Conservation (phyloP, 1,140 invertebrate genomes). For the Neoseiulus cucumeris region DNA sequence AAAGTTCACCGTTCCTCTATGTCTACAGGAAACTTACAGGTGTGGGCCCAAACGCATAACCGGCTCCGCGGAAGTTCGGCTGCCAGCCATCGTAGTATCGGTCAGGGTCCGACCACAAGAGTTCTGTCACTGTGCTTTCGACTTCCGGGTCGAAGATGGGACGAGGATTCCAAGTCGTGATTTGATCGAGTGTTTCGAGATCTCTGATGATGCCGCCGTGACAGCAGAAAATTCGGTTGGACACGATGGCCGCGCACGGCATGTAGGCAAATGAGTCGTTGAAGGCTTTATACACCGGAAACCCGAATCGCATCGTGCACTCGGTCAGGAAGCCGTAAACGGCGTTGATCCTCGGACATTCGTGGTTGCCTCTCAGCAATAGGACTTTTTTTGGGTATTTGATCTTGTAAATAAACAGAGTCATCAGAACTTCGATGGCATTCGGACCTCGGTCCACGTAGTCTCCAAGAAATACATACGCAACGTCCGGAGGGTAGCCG, state of each 20-base stretch:
- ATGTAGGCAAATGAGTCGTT: constrained; percentile 12
- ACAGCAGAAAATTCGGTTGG: constrained; percentile 29
- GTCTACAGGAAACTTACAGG: no score
- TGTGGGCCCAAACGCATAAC: no score
- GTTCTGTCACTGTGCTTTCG: constrained; percentile 32
- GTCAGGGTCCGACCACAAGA: constrained; percentile 39
- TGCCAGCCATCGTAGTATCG: constrained; percentile 38
- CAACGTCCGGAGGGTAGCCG: no score
- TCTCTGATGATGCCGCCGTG: constrained; percentile 32
- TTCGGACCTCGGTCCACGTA: constrained; percentile 12
- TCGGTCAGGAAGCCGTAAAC: no score
- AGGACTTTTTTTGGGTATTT: constrained; percentile 92
- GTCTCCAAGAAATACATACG: constrained; percentile 11
- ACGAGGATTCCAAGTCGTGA: constrained; percentile 32
- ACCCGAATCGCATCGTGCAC: no score
- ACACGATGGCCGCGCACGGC: constrained; percentile 13
- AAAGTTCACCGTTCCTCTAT: no score
- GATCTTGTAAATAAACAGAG: constrained; percentile 54
- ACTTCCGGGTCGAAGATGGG: constrained; percentile 24
- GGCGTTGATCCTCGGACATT: constrained; percentile 42
- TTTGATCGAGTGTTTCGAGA: constrained; percentile 34
- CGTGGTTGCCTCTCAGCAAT: constrained; percentile 53
- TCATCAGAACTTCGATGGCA: background rate
- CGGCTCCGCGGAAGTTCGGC: constrained; percentile 37
- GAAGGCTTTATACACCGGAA: constrained; percentile 24